Conservation (phyloP, 1,140 invertebrate genomes). For the Heliconius hewitsoni region DNA sequence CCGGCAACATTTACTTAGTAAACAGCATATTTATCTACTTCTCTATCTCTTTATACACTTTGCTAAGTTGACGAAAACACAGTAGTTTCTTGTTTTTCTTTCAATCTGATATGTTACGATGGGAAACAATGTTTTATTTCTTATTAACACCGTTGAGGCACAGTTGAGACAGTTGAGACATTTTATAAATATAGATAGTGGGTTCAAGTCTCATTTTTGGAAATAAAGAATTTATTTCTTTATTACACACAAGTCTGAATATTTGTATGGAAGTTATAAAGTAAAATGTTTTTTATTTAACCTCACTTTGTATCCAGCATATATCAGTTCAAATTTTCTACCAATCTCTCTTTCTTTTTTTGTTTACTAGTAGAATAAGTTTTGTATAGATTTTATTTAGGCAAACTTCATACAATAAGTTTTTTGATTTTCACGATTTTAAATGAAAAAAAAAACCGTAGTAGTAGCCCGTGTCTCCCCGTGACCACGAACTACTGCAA, state of each 20-base stretch:
- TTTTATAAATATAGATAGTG: neutral
- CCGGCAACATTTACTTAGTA: neutral
- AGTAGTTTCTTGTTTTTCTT: neutral
- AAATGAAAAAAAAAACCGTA: too few species aligned
- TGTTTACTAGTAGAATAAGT: too few species aligned
- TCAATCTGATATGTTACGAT: neutral
- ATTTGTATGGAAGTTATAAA: too few species aligned
- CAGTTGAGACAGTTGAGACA: neutral
- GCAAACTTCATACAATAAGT: too few species aligned
- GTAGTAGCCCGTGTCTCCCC: too few species aligned
- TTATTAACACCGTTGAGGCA: neutral
- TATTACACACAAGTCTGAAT: too few species aligned
- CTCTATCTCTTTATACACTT: constrained; percentile 7
- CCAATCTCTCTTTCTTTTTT: neutral
- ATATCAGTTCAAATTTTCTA: neutral
- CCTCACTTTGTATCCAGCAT: too few species aligned
- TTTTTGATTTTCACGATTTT: too few species aligned
- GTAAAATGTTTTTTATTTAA: too few species aligned
- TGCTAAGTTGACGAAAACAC: constrained; percentile 5
- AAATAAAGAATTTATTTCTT: neutral
- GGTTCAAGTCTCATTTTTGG: neutral
- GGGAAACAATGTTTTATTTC: neutral
- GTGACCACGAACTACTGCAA: too few species aligned
- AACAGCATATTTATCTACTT: neutral
- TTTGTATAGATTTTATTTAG: too few species aligned